Evolutionary conservation across 35 echinoderm and acorn worm genomes (phyloP).

Genomic region (Lytechinus pictus): DNA sequence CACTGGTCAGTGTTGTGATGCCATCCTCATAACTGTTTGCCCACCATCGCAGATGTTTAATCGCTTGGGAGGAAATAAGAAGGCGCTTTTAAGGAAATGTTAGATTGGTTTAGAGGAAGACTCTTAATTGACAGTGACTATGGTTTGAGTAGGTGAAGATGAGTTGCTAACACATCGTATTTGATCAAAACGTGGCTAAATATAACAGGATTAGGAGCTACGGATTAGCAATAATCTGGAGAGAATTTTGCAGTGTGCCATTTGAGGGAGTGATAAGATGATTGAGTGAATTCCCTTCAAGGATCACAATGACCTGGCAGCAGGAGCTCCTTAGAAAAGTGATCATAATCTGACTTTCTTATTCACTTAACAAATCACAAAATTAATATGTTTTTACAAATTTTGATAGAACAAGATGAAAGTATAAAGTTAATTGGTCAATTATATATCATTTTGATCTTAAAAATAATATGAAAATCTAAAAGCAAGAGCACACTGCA

Average conservation of each 20-base stretch:
- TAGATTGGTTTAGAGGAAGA: slow-evolving; percentile 17
- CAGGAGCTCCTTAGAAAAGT: background rate
- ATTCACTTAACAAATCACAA: too few species aligned
- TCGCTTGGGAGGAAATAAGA: background rate
- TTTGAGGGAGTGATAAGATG: slow-evolving; percentile 1
- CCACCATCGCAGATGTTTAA: background rate
- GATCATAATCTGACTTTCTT: background rate
- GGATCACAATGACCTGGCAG: background rate
- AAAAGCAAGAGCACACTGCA: too few species aligned
- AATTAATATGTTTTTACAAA: too few species aligned
- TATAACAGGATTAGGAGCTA: slow-evolving; percentile 12
- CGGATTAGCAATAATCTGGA: background rate
- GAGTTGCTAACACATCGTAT: background rate
- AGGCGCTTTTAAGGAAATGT: background rate
- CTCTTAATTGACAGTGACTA: background rate
- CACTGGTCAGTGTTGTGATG: background rate
- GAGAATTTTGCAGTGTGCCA: background rate
- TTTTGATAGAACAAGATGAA: too few species aligned
- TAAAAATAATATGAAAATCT: too few species aligned
- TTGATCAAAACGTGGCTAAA: background rate
- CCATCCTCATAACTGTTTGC: background rate
- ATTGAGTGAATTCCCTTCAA: background rate
- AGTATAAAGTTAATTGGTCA: too few species aligned
- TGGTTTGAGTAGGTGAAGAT: background rate
- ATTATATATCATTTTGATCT: too few species aligned